Evolutionary conservation across 2,888 invertebrate species (phyloP).

Genomic region (Eretmocerus hayati): DNA sequence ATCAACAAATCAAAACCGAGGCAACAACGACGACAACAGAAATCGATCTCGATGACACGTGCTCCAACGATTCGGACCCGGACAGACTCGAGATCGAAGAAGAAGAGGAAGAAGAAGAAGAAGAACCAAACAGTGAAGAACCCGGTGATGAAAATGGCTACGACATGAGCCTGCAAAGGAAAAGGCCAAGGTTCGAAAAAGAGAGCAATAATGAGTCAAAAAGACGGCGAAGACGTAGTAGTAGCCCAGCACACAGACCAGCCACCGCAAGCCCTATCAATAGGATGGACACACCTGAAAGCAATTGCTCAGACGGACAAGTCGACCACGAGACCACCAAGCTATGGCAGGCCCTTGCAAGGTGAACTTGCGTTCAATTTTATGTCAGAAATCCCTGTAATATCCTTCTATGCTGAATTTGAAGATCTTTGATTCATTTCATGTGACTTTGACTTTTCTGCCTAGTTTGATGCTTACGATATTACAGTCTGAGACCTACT

Average conservation of each 20-base stretch:
- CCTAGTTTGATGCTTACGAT: background rate
- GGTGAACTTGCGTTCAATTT: conserved; percentile 13
- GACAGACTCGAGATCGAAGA: conserved; percentile 66
- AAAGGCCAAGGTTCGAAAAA: background rate
- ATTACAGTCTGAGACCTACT: background rate
- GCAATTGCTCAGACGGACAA: conserved; percentile 44
- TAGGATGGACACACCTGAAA: conserved; percentile 44
- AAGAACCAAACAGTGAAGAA: conserved; percentile 41
- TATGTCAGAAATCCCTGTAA: too few relatives aligned
- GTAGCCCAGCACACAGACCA: conserved; percentile 30
- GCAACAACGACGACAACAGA: conserved; percentile 1
- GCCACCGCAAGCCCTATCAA: conserved; percentile 37
- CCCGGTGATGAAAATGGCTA: conserved; percentile 28
- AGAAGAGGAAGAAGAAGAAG: conserved; percentile 39
- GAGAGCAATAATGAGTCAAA: background rate
- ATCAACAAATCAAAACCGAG: conserved; percentile 20
- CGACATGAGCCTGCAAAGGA: conserved; percentile 9
- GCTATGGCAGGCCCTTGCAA: conserved; percentile 32
- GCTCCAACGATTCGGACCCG: conserved; percentile 68
- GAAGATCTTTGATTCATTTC: too few relatives aligned
- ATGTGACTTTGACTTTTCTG: too few relatives aligned
- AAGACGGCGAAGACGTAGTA: too few relatives aligned
- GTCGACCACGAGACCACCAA: conserved; percentile 42
- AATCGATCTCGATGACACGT: conserved; percentile 54
- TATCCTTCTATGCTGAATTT: too few relatives aligned